Percentiles rank a stretch among this genome's conserved stretches.
phyloP scores from a whole-genome alignment of 2,888 invertebrate species.

The Synanthedon andrenaeformis region DNA sequence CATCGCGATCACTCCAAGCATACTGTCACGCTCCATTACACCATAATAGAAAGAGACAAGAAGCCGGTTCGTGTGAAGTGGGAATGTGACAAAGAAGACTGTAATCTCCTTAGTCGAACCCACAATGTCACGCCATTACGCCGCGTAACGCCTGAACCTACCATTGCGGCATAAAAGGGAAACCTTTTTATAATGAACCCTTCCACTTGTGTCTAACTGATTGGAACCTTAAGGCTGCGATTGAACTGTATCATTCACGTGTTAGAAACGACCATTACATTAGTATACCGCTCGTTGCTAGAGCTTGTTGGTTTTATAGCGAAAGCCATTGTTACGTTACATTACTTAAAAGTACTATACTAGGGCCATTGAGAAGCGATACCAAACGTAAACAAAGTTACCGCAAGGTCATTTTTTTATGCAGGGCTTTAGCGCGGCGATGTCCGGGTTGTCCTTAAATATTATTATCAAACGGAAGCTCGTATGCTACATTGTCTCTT shows the following conservation, averaged over 20 bases:
- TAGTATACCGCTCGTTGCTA: no score
- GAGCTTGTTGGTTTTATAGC: no score
- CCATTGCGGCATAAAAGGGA: constrained; percentile 17
- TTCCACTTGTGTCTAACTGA: neutral
- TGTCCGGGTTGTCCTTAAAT: no score
- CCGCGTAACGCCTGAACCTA: constrained; percentile 12
- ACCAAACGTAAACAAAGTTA: no score
- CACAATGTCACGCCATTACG: constrained; percentile 22
- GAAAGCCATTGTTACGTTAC: no score
- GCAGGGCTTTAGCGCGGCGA: no score
- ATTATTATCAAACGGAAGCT: no score
- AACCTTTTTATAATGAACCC: constrained; percentile 11
- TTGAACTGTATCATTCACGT: neutral
- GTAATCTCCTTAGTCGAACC: constrained; percentile 20
- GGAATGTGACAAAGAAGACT: constrained; percentile 1
- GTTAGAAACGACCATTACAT: neutral
- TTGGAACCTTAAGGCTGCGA: neutral
- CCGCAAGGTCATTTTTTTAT: no score
- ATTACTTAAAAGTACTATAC: no score
- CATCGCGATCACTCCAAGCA: neutral
- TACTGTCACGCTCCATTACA: constrained; percentile 1
- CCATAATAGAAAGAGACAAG: constrained; percentile 1
- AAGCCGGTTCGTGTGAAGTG: neutral
- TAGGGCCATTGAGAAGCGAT: no score
- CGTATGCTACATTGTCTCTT: no score